A percentile compares a stretch with the other conserved stretches of the same genome.
These are phyloP conservation scores for Gandaritis pyraliata DNA, from an alignment of 2,888 invertebrate genomes.

Conservation along the genomic window DNA sequence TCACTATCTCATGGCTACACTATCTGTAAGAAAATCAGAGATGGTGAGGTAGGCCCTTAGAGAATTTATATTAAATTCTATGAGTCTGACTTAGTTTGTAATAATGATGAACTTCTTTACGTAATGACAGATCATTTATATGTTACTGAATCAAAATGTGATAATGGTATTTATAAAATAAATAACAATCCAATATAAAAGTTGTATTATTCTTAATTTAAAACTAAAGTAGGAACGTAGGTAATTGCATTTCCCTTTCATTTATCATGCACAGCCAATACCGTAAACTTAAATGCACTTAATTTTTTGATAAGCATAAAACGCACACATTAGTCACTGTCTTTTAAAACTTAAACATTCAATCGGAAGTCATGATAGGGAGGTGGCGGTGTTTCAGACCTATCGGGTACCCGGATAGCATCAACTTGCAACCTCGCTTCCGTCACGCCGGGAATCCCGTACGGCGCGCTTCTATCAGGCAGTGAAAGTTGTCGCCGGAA, in stretches of 20 bases:
- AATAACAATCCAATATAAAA: conserved; percentile 49
- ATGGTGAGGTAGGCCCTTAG: conserved; percentile 28
- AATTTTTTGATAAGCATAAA: conserved; percentile 24
- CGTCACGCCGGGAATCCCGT: conserved; percentile 56
- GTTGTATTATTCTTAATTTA: conserved; percentile 24
- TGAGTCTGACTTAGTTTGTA: conserved; percentile 76
- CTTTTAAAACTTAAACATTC: conserved; percentile 49
- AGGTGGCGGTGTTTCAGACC: conserved; percentile 78
- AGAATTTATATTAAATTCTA: conserved; percentile 81
- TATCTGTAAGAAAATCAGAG: too few relatives aligned
- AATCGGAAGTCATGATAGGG: conserved; percentile 74
- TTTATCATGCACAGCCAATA: conserved; percentile 19
- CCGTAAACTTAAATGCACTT: conserved; percentile 9
- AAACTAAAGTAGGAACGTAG: background rate
- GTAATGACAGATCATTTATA: conserved; percentile 69
- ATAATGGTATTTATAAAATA: conserved; percentile 76
- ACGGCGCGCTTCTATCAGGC: conserved; percentile 62
- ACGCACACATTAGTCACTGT: background rate
- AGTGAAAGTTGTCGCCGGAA: conserved; percentile 64
- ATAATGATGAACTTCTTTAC: conserved; percentile 60
- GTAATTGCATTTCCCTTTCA: conserved; percentile 4
- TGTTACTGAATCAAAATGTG: conserved; percentile 73
- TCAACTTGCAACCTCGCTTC: conserved; percentile 62
- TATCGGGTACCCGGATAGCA: conserved; percentile 60
- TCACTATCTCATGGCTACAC: too few relatives aligned